These are phyloP conservation scores for Sylvilagus bachmani DNA, from an alignment of 2,113 vertebrate genomes.

Conservation along the genomic window DNA sequence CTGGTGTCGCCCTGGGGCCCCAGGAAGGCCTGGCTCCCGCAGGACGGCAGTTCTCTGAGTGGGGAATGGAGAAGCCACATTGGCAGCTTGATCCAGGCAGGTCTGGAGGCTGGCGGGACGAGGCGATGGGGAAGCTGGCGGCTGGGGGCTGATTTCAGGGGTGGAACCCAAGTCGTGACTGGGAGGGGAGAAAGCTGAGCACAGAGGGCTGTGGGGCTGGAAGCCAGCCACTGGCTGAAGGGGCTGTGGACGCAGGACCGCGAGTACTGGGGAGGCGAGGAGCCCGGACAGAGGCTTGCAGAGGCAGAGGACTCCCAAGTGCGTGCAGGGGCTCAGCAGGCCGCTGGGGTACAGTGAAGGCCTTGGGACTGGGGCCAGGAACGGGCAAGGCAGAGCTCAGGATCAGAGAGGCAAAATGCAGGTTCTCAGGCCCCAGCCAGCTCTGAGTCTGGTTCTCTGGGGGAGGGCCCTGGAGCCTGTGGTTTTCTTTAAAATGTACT, in stretches of 20 bases:
- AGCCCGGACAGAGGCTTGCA: neutral
- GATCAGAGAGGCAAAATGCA: neutral
- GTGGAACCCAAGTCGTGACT: neutral
- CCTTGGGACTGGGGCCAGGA: conserved; percentile 2
- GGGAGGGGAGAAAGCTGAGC: neutral
- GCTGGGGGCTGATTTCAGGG: neutral
- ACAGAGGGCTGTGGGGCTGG: neutral
- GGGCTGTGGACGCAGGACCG: neutral
- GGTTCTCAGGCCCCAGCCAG: neutral
- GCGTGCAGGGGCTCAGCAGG: neutral
- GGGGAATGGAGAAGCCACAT: neutral
- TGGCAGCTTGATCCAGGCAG: neutral
- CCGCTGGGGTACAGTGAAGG: neutral
- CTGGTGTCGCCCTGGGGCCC: neutral
- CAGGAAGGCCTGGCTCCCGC: neutral
- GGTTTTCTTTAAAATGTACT: too few species aligned
- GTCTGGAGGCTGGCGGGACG: neutral
- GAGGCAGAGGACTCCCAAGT: neutral
- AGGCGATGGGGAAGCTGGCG: neutral
- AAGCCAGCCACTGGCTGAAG: neutral
- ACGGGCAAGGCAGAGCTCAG: neutral
- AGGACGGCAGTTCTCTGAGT: neutral
- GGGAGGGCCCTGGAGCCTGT: too few species aligned
- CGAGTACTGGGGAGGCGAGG: neutral
- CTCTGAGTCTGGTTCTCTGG: neutral